Evolutionary conservation across 2,113 vertebrate genomes (phyloP).

Genomic region (Callaeas wilsoni): DNA sequence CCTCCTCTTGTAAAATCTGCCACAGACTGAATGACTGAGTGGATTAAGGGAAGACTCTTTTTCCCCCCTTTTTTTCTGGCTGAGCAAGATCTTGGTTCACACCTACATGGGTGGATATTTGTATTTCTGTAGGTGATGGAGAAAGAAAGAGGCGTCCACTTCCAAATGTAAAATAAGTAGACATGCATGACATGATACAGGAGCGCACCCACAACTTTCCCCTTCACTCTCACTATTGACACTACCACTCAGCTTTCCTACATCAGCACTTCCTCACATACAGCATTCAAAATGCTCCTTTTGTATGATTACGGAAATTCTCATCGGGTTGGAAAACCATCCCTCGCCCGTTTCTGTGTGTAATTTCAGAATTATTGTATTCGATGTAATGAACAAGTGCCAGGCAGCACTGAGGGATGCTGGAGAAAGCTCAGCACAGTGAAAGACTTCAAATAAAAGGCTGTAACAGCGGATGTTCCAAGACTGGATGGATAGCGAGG

Average conservation of each 20-base stretch:
- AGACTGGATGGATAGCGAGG: rapidly evolving
- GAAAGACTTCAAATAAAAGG: neutral
- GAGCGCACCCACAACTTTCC: neutral
- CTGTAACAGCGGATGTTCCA: neutral
- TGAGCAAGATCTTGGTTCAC: neutral
- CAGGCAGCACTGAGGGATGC: neutral
- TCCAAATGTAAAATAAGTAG: neutral
- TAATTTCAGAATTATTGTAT: neutral
- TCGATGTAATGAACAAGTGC: neutral
- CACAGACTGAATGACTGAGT: neutral
- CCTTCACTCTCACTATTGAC: rapidly evolving
- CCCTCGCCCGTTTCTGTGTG: neutral
- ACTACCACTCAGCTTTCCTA: neutral
- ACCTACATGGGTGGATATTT: neutral
- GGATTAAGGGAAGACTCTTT: neutral
- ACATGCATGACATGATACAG: rapidly evolving
- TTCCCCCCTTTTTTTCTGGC: neutral
- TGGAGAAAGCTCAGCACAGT: neutral
- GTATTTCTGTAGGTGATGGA: neutral
- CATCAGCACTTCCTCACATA: neutral
- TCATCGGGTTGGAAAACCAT: neutral
- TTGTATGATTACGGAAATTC: neutral
- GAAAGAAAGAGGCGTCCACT: neutral
- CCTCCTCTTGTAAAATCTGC: neutral
- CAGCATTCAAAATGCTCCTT: neutral